Evolutionary conservation across 2,113 vertebrate species (phyloP).

Genomic region (Baryphthengus martii): DNA sequence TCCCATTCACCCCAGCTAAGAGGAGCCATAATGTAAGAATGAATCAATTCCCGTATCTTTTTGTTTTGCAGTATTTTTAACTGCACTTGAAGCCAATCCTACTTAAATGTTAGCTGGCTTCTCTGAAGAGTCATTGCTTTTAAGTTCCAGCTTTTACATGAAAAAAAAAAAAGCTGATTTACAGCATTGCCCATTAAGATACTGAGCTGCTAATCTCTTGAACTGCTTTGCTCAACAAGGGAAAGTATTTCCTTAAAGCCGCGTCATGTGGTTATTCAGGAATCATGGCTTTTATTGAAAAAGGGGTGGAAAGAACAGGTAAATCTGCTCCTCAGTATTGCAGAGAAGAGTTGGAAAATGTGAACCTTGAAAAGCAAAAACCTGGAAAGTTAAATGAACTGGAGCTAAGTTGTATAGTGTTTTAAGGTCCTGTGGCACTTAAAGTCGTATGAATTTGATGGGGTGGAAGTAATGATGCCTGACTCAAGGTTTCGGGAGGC

Average conservation of each 20-base stretch:
- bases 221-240: constrained; percentile 4
- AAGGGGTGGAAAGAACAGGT: background rate
- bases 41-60: background rate
- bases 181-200: background rate
- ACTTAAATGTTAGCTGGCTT: background rate
- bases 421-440: background rate
- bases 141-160: background rate
- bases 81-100: background rate
- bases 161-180: background rate
- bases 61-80: background rate
- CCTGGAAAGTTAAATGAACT: background rate
- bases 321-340: background rate
- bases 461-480: background rate
- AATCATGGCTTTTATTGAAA: background rate
- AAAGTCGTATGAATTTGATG: background rate
- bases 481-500: background rate
- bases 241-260: background rate
- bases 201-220: background rate
- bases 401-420: background rate
- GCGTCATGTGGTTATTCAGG: background rate
- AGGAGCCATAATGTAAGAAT: background rate
- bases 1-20: background rate
- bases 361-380: background rate
- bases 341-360: background rate
- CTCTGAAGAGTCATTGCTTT: background rate